Conservation (phyloP, 2,888 invertebrate genomes). For the Trissolcus brochymenae region DNA sequence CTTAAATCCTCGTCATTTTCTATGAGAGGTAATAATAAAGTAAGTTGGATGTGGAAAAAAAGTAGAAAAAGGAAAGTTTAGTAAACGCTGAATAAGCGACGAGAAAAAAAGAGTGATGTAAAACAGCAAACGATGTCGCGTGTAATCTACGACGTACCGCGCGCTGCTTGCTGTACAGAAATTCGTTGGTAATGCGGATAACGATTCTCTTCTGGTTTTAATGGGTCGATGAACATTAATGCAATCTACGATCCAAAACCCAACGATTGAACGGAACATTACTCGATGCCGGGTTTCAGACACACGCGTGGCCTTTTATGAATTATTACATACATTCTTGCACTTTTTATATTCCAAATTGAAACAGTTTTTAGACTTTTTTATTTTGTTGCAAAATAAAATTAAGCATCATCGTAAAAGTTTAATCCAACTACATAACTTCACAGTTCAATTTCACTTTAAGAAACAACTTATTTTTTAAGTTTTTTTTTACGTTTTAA, state of each 20-base stretch:
- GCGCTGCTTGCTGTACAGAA: conserved; percentile 11
- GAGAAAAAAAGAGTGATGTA: background rate
- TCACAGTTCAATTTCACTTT: no score
- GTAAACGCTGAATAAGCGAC: background rate
- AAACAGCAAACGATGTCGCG: conserved; percentile 5
- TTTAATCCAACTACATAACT: no score
- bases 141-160: conserved; percentile 5
- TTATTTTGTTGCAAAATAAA: no score
- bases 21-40: background rate
- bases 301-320: conserved; percentile 7
- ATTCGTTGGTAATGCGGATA: conserved; percentile 29
- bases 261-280: conserved; percentile 32
- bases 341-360: no score
- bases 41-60: background rate
- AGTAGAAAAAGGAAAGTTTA: background rate
- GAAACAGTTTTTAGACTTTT: no score
- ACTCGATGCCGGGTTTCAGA: conserved; percentile 21
- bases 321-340: conserved; percentile 17
- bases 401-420: no score
- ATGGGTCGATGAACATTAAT: conserved; percentile 41
- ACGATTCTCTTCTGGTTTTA: conserved; percentile 31
- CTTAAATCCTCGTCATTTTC: no score
- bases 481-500: no score
- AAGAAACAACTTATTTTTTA: no score
- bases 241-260: conserved; percentile 37